These are phyloP conservation scores for Pygoscelis adeliae DNA, from an alignment of 2,113 vertebrate species.

Conservation along the genomic window DNA sequence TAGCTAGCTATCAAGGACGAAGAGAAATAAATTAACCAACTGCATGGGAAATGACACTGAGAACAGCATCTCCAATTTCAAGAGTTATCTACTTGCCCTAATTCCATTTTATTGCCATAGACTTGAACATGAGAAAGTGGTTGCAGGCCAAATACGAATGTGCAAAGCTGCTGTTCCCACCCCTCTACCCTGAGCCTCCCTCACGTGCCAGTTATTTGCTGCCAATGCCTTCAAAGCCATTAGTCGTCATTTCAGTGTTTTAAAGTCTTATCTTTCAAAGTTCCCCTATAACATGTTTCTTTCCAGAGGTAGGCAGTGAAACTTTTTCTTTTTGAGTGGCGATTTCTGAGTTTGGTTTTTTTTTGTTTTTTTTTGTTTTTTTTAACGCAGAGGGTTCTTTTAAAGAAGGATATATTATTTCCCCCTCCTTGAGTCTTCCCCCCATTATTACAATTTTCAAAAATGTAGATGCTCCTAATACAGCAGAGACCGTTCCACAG, in stretches of 20 bases:
- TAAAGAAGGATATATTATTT: slow-evolving; percentile 20
- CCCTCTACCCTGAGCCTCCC: background rate
- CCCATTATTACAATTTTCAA: slow-evolving; percentile 62
- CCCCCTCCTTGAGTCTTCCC: background rate
- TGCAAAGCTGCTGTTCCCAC: background rate
- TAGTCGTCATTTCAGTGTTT: background rate
- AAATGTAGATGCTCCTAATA: slow-evolving; percentile 61
- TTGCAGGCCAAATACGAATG: background rate
- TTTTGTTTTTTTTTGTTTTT: too few relatives aligned
- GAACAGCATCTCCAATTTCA: background rate
- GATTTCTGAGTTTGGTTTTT: background rate
- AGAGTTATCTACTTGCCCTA: background rate
- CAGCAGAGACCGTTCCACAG: slow-evolving; percentile 73
- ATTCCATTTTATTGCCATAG: background rate
- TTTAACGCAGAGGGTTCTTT: background rate
- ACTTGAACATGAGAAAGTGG: background rate
- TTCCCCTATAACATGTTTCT: background rate
- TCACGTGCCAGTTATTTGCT: background rate
- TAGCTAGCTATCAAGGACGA: background rate
- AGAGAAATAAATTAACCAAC: background rate
- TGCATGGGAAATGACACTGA: background rate
- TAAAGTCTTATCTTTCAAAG: background rate
- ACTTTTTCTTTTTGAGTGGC: background rate
- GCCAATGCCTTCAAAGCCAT: background rate
- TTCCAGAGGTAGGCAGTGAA: background rate